Base-by-base conservation (phyloP, 2,113 vertebrate genomes). In the Corydoras maculifer region DNA sequence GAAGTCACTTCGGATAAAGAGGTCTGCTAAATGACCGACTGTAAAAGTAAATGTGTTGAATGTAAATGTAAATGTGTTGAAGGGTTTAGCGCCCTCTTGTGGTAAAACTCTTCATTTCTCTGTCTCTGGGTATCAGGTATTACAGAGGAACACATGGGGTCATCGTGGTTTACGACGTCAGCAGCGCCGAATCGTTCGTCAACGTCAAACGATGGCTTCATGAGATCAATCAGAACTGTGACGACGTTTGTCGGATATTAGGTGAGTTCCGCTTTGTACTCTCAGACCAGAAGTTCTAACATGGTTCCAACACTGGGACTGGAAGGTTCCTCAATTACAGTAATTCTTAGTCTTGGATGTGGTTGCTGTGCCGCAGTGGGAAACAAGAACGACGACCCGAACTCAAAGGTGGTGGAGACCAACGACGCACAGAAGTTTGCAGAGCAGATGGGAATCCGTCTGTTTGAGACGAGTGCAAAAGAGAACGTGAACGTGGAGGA, bases 171-270 rank as follows among this genome's bases (percentile, higher is more conserved):
- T 99, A 98, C 0, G 97, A 98, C 0, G 97, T 99, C 82, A 98
- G 94, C 13, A 98, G 97, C 6, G 96, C 97, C 0, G 97, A 99
- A 81, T 99, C 97, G 63, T 99, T 99, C 14, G 97, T 99, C 84
- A 99, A 99, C 15, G 97, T 99, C 77, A 98, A 99, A 82, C 91
- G 97, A 84, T 98, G 97, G 97, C 89, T 99, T 77, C 97, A 99
- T 69, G 97, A 99, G 93, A 99, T 99, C 81, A 98, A 97, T 88
- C 95, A 98, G 82, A 98, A 98, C 58, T 99, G 97, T 79, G 97
- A 99, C 15, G 96, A 98, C 2, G 97, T 99, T 65, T 98, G 97
- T 87, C 91, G 96, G 83, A 98, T 98, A 96, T 88, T 99, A 87
- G 97, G 97, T 98, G 79, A 88, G 87, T 35, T 3, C 8, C 8